Evolutionary conservation across 2,888 invertebrate species (phyloP).

Genomic region (Melieria omissa): DNA sequence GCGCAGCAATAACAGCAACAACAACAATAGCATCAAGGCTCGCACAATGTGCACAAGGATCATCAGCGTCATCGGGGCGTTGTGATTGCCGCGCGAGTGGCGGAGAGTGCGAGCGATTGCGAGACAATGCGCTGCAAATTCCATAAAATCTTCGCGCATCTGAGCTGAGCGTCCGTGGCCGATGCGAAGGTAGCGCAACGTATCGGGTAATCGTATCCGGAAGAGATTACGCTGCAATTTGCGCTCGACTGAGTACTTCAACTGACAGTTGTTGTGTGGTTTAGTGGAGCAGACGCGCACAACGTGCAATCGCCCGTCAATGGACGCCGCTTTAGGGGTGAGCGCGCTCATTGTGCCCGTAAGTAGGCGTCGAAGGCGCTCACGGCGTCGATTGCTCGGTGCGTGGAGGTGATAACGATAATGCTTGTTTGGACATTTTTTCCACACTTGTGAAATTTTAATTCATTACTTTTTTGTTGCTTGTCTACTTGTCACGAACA

Average conservation of each 20-base stretch:
- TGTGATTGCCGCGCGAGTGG: background rate
- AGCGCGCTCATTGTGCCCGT: background rate
- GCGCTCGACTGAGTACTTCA: constrained; percentile 11
- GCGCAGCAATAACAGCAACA: constrained; percentile 23
- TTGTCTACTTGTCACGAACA: constrained; percentile 37
- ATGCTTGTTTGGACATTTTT: constrained; percentile 47
- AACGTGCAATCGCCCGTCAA: constrained; percentile 10
- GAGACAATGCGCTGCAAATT: constrained; percentile 35
- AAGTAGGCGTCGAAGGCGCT: constrained; percentile 17
- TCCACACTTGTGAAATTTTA: background rate
- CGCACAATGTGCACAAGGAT: no score
- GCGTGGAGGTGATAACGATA: constrained; percentile 51
- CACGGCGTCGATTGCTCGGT: constrained; percentile 32
- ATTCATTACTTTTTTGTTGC: background rate
- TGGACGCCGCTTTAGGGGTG: background rate
- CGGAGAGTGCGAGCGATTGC: background rate
- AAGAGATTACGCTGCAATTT: constrained; percentile 54
- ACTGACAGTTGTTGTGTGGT: constrained; percentile 1
- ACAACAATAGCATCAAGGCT: background rate
- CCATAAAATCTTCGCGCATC: constrained; percentile 36
- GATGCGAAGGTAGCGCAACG: constrained; percentile 1
- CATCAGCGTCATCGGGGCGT: background rate
- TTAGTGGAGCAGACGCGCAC: background rate
- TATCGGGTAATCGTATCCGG: constrained; percentile 49
- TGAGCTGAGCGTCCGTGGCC: background rate